A percentile compares a stretch with the other conserved stretches of the same genome.
Conservation (phyloP, 2,888 invertebrate genomes). For the Dicyrtoma fusca region DNA sequence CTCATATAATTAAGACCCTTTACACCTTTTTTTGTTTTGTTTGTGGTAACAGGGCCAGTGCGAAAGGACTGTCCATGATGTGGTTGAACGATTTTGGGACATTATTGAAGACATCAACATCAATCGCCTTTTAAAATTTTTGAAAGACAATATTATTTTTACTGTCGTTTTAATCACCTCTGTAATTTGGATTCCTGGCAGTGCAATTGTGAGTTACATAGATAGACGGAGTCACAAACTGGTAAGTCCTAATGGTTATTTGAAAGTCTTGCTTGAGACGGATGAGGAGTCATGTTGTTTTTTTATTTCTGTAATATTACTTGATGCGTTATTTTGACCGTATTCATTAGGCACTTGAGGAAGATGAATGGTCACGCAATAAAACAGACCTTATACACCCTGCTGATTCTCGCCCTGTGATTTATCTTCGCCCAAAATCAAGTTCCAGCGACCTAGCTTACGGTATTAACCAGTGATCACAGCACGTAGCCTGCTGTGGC, state of each 20-base stretch:
- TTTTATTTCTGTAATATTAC: constrained; percentile 1
- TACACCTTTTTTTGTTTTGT: not conserved
- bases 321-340: not conserved
- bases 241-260: constrained; percentile 35
- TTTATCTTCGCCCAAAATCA: constrained; percentile 52
- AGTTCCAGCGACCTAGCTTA: constrained; percentile 46
- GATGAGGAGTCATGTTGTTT: not conserved
- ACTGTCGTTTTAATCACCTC: constrained; percentile 87
- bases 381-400: constrained; percentile 55
- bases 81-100: constrained; percentile 95
- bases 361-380: constrained; percentile 55
- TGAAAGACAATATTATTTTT: constrained; percentile 91
- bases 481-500: too few species aligned
- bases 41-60: constrained; percentile 77
- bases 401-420: constrained; percentile 53
- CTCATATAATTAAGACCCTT: too few species aligned
- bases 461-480: constrained; percentile 53
- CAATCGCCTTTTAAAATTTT: constrained; percentile 84
- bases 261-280: not conserved
- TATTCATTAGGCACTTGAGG: constrained; percentile 48
- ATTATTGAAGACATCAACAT: constrained; percentile 96
- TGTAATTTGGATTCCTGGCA: constrained; percentile 88
- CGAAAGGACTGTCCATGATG: constrained; percentile 91
- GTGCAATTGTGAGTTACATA: constrained; percentile 53
- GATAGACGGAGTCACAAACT: constrained; percentile 54